Evolutionary conservation across 1,140 invertebrate genomes (phyloP), one percentile per base, ranked within the genome.

Genomic region (Aleiodes sp.): DNA sequence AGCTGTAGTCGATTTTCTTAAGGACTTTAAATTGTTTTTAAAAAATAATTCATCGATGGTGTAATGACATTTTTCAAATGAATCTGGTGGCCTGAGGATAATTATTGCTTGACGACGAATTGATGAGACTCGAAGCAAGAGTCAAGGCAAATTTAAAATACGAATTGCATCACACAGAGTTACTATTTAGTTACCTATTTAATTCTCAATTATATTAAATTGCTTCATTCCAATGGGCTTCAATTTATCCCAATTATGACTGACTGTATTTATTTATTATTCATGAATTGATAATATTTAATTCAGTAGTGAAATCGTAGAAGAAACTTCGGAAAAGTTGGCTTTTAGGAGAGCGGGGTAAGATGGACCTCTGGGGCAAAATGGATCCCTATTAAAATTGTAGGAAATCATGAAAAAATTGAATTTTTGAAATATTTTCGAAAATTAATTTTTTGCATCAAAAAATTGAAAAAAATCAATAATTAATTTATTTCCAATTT

Each of bases 1-100:
- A 87, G 88, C 66, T 85, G 85, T 70, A 84, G 81, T 77, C 80
- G 83, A 39, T 76, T 86, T 71, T 81, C 83, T 74, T 86, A 83
- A 86, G 39, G 46, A 52, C 21, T 52, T 9, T 52, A 52, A 52
- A 21, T 24, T 10, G 16, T 24, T 35, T 4, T 3, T 10, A 24
- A 52, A 52, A 21, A 21, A 52, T 12, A 52, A 52, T 52, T 24
- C 21, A 52, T 26, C 26, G 26, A 65, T 12, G 31, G 31, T 57
- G 21, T 26, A 28, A 52, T 52, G 28, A 26, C 28, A 28, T 64
- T 52, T 37, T 24, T 21, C 29, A 65, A 24, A 52, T 24, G 9
- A 16, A 52, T 21, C 46, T 52, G 46, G 46, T 52, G 46, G 46
- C 46, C 46, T 52, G 21, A 24, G 41, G 41, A 62, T n/a, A 43